Conservation (phyloP, 2,888 invertebrate genomes). For the Alentia gelatinosa region DNA sequence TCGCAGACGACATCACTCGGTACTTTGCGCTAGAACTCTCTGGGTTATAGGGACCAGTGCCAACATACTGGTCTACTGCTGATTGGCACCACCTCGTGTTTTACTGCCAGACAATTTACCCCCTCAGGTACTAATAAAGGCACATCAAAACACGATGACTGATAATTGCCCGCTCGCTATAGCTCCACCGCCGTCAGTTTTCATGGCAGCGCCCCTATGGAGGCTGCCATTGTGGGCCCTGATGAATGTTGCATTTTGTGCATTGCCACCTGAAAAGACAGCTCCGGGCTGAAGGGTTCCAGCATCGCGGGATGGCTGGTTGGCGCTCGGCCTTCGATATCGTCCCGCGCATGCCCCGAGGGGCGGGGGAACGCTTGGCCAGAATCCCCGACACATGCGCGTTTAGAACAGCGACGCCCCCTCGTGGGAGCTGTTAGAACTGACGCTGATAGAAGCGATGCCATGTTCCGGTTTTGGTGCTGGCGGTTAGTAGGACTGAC, state of each 20-base stretch:
- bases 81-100: too few relatives aligned
- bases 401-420: neutral
- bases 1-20: too few relatives aligned
- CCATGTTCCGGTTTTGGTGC: neutral
- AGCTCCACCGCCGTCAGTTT: neutral
- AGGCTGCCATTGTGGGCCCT: neutral
- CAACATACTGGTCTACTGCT: too few relatives aligned
- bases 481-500: neutral
- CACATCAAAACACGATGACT: too few relatives aligned
- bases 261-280: conserved; percentile 5
- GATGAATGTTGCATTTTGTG: conserved; percentile 16
- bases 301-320: neutral
- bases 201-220: neutral
- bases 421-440: neutral
- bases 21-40: too few relatives aligned
- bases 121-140: too few relatives aligned
- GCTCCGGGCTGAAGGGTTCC: neutral
- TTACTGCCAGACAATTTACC: too few relatives aligned
- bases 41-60: too few relatives aligned
- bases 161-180: too few relatives aligned
- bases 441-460: neutral
- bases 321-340: too few relatives aligned
- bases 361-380: neutral
- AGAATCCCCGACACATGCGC: neutral
- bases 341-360: too few relatives aligned